phyloP scores from a whole-genome alignment of 2,797 vertebrate species.

The Leptoclinus maculatus region DNA sequence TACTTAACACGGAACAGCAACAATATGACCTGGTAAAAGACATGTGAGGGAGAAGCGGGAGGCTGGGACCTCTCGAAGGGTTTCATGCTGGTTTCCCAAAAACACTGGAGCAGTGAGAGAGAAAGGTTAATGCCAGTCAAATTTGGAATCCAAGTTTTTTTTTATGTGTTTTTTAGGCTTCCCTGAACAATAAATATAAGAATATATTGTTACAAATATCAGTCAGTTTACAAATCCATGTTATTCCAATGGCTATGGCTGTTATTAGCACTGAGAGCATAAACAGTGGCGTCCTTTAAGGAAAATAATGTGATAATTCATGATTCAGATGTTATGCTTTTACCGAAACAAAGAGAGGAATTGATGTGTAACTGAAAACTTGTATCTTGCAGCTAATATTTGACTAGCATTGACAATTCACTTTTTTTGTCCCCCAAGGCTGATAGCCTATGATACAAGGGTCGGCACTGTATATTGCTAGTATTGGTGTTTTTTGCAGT shows the following conservation, averaged over 20 bases:
- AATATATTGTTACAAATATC: background rate
- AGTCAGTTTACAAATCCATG: slow-evolving; percentile 23
- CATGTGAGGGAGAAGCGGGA: slow-evolving; percentile 30
- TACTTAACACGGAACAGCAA: slow-evolving; percentile 73
- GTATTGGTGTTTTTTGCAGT: background rate
- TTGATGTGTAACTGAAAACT: background rate
- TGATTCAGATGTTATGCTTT: background rate
- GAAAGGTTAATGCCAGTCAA: slow-evolving; percentile 51
- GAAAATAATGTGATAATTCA: background rate
- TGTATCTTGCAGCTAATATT: background rate
- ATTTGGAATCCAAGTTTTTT: slow-evolving; percentile 45
- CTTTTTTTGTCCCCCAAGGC: background rate
- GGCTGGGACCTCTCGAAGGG: slow-evolving; percentile 35
- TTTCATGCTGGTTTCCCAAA: slow-evolving; percentile 58
- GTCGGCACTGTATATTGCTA: background rate
- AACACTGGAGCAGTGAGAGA: slow-evolving; percentile 28
- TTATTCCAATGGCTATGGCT: background rate
- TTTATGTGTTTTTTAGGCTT: slow-evolving; percentile 23
- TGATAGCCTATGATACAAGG: background rate
- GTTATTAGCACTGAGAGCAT: background rate
- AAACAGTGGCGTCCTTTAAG: background rate
- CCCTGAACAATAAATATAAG: background rate
- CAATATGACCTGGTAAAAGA: slow-evolving; percentile 67
- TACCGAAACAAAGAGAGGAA: background rate
- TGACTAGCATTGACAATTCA: background rate